A percentile compares a stretch with the other conserved stretches of the same genome.
Conservation (phyloP, 2,888 invertebrate species). For the Protula sp. region DNA sequence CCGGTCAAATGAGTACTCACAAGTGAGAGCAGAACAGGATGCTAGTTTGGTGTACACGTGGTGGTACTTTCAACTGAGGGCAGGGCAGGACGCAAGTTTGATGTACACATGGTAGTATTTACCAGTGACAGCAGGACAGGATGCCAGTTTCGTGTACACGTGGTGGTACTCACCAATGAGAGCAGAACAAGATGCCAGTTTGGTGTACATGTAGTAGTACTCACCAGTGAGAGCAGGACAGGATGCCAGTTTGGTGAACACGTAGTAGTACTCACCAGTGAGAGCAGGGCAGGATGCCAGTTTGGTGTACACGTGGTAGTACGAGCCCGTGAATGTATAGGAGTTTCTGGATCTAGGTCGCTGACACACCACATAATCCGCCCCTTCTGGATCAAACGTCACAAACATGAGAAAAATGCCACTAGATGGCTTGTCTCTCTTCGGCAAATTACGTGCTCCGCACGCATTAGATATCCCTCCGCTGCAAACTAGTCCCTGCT, state of each 20-base stretch:
- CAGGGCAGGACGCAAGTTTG: constrained; percentile 14
- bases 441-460: constrained; percentile 18
- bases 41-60: too few relatives aligned
- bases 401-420: constrained; percentile 17
- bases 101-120: constrained; percentile 19
- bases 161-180: constrained; percentile 15
- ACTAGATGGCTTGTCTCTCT: constrained; percentile 10
- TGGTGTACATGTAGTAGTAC: constrained; percentile 18
- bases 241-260: constrained; percentile 16
- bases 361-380: constrained; percentile 13
- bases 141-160: constrained; percentile 16
- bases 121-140: constrained; percentile 11
- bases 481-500: constrained; percentile 21
- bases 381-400: constrained; percentile 19
- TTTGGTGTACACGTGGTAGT: constrained; percentile 20
- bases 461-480: constrained; percentile 21
- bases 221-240: constrained; percentile 14
- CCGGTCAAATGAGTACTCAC: too few relatives aligned
- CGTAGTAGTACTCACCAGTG: constrained; percentile 16
- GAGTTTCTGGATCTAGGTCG: background rate
- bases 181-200: constrained; percentile 14
- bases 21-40: too few relatives aligned
- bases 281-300: constrained; percentile 14
- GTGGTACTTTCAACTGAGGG: constrained; percentile 9
- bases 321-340: constrained; percentile 19